These are phyloP conservation scores for Mastacembelus armatus DNA, from an alignment of 2,797 vertebrate species.

Conservation along the genomic window DNA sequence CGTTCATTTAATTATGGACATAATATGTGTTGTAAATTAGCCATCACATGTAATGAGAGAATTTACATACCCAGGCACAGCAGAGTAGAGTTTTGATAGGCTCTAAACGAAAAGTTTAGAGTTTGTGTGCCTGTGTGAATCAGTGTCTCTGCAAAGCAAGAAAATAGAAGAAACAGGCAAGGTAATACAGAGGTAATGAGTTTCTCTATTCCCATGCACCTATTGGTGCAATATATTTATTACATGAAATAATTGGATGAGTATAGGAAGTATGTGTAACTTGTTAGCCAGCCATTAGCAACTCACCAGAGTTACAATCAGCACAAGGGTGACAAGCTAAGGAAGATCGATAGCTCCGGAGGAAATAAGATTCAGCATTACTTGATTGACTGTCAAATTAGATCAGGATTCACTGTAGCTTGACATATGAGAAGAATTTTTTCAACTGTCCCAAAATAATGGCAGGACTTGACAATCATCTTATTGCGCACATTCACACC, in stretches of 20 bases:
- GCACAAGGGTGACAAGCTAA: not conserved
- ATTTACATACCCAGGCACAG: too few species aligned
- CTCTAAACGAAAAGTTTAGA: too few species aligned
- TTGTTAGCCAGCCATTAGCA: slow-evolving; percentile 36
- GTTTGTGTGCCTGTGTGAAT: too few species aligned
- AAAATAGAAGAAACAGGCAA: too few species aligned
- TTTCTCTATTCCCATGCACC: too few species aligned
- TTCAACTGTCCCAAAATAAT: slow-evolving; percentile 35
- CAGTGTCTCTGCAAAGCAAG: too few species aligned
- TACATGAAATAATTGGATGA: too few species aligned
- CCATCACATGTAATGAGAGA: too few species aligned
- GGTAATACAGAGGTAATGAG: slow-evolving; percentile 40
- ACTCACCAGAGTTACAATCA: slow-evolving; percentile 10
- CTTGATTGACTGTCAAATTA: slow-evolving; percentile 26
- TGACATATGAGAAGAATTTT: slow-evolving; percentile 17
- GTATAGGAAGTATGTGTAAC: slow-evolving; percentile 20
- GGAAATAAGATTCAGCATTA: slow-evolving; percentile 1
- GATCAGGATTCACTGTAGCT: slow-evolving; percentile 25
- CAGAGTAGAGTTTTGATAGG: too few species aligned
- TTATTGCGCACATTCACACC: not conserved
- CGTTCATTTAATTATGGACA: too few species aligned
- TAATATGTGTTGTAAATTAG: too few species aligned
- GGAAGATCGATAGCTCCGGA: slow-evolving; percentile 6
- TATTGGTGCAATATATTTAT: too few species aligned
- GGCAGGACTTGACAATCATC: slow-evolving; percentile 12